Evolutionary conservation across 30 jellyfish, hydroid and myxozoan species (phyloP).

Genomic region (Nemopilema nomurai): DNA sequence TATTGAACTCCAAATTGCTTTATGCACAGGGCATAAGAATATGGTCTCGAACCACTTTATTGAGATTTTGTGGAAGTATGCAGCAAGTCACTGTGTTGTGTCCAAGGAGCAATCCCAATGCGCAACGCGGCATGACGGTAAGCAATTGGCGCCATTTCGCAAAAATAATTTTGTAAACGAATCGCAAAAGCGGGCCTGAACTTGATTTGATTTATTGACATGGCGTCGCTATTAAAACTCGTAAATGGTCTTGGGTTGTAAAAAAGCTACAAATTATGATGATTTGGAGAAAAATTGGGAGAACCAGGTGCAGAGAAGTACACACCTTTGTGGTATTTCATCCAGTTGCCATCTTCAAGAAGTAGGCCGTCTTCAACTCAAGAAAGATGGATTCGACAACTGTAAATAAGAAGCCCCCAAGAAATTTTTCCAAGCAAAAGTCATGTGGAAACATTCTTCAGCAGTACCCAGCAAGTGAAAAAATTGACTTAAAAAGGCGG

Average conservation of each 20-base stretch:
- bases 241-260: not conserved
- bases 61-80: no score
- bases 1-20: no score
- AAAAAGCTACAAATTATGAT: not conserved
- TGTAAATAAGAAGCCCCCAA: conserved; percentile 23
- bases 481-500: conserved; percentile 11
- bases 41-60: no score
- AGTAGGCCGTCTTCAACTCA: not conserved
- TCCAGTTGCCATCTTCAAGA: not conserved
- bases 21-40: no score
- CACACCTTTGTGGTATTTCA: not conserved
- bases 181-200: no score
- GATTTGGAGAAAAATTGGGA: not conserved
- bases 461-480: conserved; percentile 11
- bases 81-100: no score
- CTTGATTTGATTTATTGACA: not conserved
- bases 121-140: not conserved
- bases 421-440: conserved; percentile 43
- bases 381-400: conserved; percentile 2
- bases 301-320: conserved; percentile 12
- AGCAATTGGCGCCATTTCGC: not conserved
- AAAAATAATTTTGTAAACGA: not conserved
- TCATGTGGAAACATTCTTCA: conserved; percentile 42
- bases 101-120: not conserved
- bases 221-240: not conserved